These are phyloP conservation scores for Lycorma delicatula DNA, from an alignment of 1,140 invertebrate species.

Conservation along the genomic window DNA sequence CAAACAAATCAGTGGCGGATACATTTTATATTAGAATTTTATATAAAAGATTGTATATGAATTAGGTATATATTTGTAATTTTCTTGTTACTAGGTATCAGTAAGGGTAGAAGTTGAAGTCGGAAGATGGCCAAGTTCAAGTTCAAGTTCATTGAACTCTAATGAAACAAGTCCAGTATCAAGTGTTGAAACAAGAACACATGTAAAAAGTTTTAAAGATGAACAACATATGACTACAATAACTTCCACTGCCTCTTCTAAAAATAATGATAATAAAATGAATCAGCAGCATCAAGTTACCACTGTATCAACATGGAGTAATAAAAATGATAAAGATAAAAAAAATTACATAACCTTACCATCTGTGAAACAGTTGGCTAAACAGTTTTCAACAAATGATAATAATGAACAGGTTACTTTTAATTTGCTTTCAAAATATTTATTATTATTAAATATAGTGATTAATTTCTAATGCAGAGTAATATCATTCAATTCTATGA, in stretches of 20 bases:
- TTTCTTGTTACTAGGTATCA: slow-evolving; percentile 12
- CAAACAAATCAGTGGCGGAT: no score
- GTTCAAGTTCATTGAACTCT: no score
- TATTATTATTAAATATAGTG: neutral
- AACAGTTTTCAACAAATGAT: slow-evolving; percentile 26
- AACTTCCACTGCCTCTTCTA: neutral
- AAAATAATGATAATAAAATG: no score
- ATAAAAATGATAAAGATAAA: neutral
- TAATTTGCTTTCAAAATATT: neutral
- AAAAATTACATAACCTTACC: slow-evolving; percentile 18
- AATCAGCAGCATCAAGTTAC: neutral
- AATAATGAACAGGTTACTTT: slow-evolving; percentile 6
- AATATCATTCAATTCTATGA: neutral
- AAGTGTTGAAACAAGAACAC: neutral
- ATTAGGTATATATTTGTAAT: neutral
- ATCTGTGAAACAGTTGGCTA: slow-evolving; percentile 30
- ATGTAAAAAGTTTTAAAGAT: neutral
- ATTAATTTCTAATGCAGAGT: no score
- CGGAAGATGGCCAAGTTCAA: slow-evolving; percentile 7
- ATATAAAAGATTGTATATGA: slow-evolving; percentile 10
- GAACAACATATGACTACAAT: neutral
- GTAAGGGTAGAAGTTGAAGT: slow-evolving; percentile 19
- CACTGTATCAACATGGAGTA: neutral
- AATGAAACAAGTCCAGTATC: neutral
- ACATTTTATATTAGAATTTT: no score